Percentiles rank a stretch among this genome's conserved stretches.
phyloP scores from a whole-genome alignment of 2,113 vertebrate species.

The Cyprinodon tularosa region DNA sequence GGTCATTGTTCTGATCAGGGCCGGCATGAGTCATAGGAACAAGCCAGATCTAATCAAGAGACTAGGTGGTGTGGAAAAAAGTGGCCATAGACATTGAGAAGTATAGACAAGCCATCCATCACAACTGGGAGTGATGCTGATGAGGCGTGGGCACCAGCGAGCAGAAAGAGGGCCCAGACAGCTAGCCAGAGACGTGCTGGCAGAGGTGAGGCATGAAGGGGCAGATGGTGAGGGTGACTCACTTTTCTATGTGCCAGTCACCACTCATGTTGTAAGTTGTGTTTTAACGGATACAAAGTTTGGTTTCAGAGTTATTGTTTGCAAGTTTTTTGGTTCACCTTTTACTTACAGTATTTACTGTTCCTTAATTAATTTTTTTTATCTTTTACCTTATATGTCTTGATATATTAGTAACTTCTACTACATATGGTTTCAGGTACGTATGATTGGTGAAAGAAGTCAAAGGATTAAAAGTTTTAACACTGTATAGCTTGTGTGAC shows the following conservation, averaged over 20 bases:
- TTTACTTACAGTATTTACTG: not conserved
- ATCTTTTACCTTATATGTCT: not conserved
- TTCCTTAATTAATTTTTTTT: not conserved
- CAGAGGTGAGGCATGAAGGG: slow-evolving; percentile 72
- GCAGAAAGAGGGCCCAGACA: slow-evolving; percentile 50
- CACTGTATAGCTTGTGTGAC: no score
- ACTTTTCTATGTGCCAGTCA: slow-evolving; percentile 70
- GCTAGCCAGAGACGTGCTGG: slow-evolving; percentile 68
- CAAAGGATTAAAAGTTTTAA: no score
- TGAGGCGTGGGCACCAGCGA: slow-evolving; percentile 69
- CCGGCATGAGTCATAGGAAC: slow-evolving; percentile 69
- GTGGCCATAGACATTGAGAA: slow-evolving; percentile 62
- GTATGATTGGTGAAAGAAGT: not conserved
- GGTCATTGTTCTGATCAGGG: slow-evolving; percentile 44
- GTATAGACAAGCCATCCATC: slow-evolving; percentile 70
- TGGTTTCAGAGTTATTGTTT: slow-evolving; percentile 50
- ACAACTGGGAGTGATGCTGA: slow-evolving; percentile 67
- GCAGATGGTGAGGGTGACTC: slow-evolving; percentile 80
- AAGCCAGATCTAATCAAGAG: slow-evolving; percentile 73
- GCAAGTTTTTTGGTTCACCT: slow-evolving; percentile 31
- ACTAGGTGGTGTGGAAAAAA: slow-evolving; percentile 64
- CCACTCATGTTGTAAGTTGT: slow-evolving; percentile 59
- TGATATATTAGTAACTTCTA: not conserved
- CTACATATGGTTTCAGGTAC: not conserved
- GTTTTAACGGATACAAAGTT: slow-evolving; percentile 40